Conservation (phyloP, 2,888 invertebrate species). For the Bruchidius siliquastri region DNA sequence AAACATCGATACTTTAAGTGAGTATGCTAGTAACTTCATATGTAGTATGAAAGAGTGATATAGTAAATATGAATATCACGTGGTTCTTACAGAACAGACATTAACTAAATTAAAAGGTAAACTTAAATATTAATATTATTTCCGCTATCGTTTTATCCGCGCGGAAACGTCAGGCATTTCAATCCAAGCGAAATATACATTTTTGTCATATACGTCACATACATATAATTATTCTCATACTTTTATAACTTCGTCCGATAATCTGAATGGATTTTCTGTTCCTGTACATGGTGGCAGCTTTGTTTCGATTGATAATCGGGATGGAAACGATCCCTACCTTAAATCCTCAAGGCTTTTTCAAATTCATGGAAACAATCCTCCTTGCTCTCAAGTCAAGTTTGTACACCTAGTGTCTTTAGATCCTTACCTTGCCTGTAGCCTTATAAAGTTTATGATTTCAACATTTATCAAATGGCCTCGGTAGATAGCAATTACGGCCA, state of each 20-base stretch:
- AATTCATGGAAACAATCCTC: too few species aligned
- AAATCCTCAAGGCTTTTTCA: too few species aligned
- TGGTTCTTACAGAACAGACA: too few species aligned
- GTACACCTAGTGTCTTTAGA: too few species aligned
- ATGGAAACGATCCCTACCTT: neutral
- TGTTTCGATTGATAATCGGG: neutral
- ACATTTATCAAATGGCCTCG: neutral
- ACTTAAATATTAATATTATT: too few species aligned
- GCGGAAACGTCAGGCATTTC: neutral
- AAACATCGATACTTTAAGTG: too few species aligned
- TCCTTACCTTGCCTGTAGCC: neutral
- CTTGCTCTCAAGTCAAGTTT: too few species aligned
- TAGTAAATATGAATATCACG: too few species aligned
- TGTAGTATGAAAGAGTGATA: too few species aligned
- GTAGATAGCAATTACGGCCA: neutral
- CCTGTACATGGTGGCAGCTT: neutral
- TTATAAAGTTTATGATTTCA: neutral
- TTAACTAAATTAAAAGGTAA: too few species aligned
- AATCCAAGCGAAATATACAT: neutral
- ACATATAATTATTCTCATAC: neutral
- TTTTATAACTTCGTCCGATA: neutral
- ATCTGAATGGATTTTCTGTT: neutral
- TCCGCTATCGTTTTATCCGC: too few species aligned
- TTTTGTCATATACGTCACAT: neutral
- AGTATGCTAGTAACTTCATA: too few species aligned